These are phyloP conservation scores for Chelon labrosus DNA, from an alignment of 2,797 vertebrate species.

Conservation along the genomic window DNA sequence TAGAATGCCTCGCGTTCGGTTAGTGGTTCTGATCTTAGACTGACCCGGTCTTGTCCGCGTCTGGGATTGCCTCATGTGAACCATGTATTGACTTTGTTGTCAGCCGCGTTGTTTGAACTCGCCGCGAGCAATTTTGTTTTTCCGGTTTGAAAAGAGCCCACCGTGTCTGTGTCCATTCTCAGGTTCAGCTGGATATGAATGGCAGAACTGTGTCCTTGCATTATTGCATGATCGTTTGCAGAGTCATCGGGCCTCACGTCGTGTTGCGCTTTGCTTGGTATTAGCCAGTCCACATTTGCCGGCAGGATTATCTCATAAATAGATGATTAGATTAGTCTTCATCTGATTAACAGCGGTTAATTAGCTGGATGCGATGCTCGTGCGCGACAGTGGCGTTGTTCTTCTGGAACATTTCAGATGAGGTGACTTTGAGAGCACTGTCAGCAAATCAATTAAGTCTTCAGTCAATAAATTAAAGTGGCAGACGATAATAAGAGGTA, in stretches of 20 bases:
- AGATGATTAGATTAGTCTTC: constrained; percentile 56
- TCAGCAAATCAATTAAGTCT: constrained; percentile 74
- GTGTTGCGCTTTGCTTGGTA: constrained; percentile 25
- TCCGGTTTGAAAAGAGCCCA: constrained; percentile 25
- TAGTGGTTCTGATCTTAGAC: constrained; percentile 59
- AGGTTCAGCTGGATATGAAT: constrained; percentile 13
- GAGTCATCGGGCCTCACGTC: constrained; percentile 4
- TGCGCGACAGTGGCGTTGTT: constrained; percentile 36
- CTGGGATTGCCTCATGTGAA: constrained; percentile 48
- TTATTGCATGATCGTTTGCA: background rate
- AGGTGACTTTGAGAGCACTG: constrained; percentile 76
- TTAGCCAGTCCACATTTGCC: constrained; percentile 24
- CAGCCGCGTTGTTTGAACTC: constrained; percentile 57
- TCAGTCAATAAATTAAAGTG: constrained; percentile 75
- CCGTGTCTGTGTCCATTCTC: constrained; percentile 17
- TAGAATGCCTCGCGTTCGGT: constrained; percentile 51
- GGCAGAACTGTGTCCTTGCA: background rate
- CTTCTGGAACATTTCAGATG: constrained; percentile 63
- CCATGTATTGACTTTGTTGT: constrained; percentile 63
- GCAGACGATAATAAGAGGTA: constrained; percentile 63
- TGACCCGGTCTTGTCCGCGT: constrained; percentile 45
- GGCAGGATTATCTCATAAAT: constrained; percentile 54
- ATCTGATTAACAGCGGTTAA: constrained; percentile 68
- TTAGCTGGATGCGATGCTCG: constrained; percentile 54
- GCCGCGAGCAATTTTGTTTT: constrained; percentile 44